Evolutionary conservation across 1,140 invertebrate genomes (phyloP), one percentile per base, ranked within the genome.

Genomic region (Nephila pilipes): DNA sequence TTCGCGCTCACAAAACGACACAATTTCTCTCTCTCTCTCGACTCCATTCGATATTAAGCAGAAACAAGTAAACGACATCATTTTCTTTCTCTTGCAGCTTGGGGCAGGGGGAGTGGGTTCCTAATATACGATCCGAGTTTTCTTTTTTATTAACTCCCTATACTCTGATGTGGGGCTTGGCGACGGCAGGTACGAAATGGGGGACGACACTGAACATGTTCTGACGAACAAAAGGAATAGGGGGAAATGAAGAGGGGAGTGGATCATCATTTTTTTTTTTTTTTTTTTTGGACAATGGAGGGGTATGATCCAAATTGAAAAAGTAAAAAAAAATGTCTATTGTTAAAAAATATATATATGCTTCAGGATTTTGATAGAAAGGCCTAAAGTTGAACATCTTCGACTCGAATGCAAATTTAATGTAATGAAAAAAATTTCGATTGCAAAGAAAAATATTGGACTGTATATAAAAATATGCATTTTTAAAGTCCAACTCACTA

Each of bases 61-160:
- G 46, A 89, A 57, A 25, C 14, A 79, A 79, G 14, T 16, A 54
- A 89, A 57, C 65, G 65, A 75, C 69, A 75, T 75, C 69, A 75
- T 75, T 75, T 75, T 75, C 69, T 75, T 75, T 29, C 29, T n/a
- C 29, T 32, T 12, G 65, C 25, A 75, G 16, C 25, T 4, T 18
- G 69, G 29, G 36, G 18, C 10, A 16, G 20, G 29, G 16, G 29
- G 22, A 25, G n/a, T n/a, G 6, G 25, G 18, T 16, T 32, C 29
- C 29, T 75, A 36, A 75, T 75, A 36, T 75, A 32, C 14, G 32
- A 75, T 75, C 32, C 29, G 29, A 16, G 69, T 12, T 29, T 36
- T 32, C 2, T 63, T 32, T 75, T 75, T 75, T 75, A 32, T 75
- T 75, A 16, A 32, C 18, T 75, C 14, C 2, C 29, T 25, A 4